Evolutionary conservation across 1,140 invertebrate species (phyloP).

Genomic region (Psilanteris sp.): DNA sequence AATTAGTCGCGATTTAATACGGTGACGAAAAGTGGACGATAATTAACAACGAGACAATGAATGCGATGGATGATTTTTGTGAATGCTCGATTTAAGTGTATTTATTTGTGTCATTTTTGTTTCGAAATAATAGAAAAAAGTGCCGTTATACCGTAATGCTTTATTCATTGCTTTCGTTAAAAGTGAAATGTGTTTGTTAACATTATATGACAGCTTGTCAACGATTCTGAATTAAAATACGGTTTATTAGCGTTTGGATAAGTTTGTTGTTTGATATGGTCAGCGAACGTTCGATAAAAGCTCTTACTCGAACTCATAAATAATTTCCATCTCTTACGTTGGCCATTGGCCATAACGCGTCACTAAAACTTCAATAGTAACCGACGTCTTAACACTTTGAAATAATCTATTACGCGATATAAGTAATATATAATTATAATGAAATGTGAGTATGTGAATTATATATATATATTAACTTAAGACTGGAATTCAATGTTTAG

Average conservation of each 20-base stretch:
- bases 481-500: too few relatives aligned
- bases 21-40: too few relatives aligned
- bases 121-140: too few relatives aligned
- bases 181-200: neutral
- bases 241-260: constrained; percentile 9
- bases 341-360: constrained; percentile 37
- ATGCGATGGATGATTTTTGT: too few relatives aligned
- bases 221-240: neutral
- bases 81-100: too few relatives aligned
- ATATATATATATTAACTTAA: too few relatives aligned
- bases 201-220: neutral
- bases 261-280: constrained; percentile 33
- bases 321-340: constrained; percentile 52
- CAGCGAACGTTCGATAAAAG: constrained; percentile 25
- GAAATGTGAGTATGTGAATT: too few relatives aligned
- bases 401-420: constrained; percentile 12
- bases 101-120: too few relatives aligned
- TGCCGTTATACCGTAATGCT: too few relatives aligned
- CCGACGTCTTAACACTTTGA: constrained; percentile 16
- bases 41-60: too few relatives aligned
- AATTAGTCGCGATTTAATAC: too few relatives aligned
- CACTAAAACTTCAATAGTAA: constrained; percentile 28
- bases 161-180: too few relatives aligned
- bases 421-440: constrained; percentile 4
- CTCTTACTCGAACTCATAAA: constrained; percentile 39